Evolutionary conservation across 1,140 invertebrate genomes (phyloP), one percentile per base, ranked within the genome.

Genomic region (Phocides pigmalion): DNA sequence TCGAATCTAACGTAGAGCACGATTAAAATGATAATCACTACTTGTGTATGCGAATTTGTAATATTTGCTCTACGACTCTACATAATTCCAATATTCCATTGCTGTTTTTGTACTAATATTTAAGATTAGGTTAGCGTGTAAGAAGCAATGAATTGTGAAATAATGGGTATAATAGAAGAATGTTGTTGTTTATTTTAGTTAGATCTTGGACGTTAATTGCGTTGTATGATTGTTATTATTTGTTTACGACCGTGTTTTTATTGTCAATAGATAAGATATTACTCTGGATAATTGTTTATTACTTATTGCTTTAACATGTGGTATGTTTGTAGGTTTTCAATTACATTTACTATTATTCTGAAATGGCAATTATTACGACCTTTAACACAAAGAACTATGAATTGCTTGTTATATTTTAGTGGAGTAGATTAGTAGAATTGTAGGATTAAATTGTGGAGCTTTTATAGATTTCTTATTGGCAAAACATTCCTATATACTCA

Each of bases 21-120:
- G 54, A 58, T 58, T 58, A 58, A 58, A 58, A 46, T 58, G 39
- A 44, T 58, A 58, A 46, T 58, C 54, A 58, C 39, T 46, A 44
- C 54, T 58, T 46, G 22, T 58, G 54, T 58, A 58, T 56, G 37
- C 39, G 53, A 56, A 56, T 56, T 56, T 22, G 39, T 56, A 56
- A 42, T 56, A 25, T 56, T 20, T 25, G 37, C 14, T 51, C 25
- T 11, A 25, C 19, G 53, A 11, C 14, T 56, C 4, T 56, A 56
- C 8, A 8, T 22, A 9, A 14, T 17, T 4, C 4, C 8, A 2
- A 1, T 0, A 0, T 16, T 56, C 19, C 53, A 42, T 42, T 25
- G 53, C 53, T 15, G 19, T 1, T 42, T 25, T 56, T 25, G n/a
- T 19, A 9, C 8, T 9, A 44, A 0, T 16, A 17, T 42, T 32